Percentiles rank a stretch among this genome's conserved stretches.
phyloP scores from a whole-genome alignment of 2,888 invertebrate species.

The Holacanthella duospinosa region DNA sequence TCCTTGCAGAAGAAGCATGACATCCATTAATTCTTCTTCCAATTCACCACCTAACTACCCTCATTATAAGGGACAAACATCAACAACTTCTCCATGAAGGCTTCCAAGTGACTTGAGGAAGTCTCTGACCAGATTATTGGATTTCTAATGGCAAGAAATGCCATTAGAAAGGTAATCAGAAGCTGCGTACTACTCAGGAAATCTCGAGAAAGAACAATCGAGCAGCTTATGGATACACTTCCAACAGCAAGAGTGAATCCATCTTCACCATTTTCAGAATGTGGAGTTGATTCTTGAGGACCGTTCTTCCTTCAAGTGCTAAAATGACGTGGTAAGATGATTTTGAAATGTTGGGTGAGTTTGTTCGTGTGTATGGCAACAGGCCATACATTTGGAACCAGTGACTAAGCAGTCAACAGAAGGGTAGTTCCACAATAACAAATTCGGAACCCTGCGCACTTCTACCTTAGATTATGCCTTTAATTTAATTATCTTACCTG shows the following conservation, averaged over 20 bases:
- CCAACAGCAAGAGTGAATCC: slow-evolving; percentile 32
- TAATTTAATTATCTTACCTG: too few species aligned
- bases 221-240: slow-evolving; percentile 38
- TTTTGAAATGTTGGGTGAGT: slow-evolving; percentile 36
- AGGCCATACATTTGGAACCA: slow-evolving; percentile 36
- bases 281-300: slow-evolving; percentile 26
- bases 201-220: slow-evolving; percentile 2
- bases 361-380: slow-evolving; percentile 38
- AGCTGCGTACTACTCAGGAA: slow-evolving; percentile 23
- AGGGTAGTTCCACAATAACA: too few species aligned
- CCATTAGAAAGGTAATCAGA: slow-evolving; percentile 2
- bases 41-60: slow-evolving; percentile 5
- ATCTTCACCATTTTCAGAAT: slow-evolving; percentile 32
- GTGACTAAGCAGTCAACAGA: too few species aligned
- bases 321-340: slow-evolving; percentile 18
- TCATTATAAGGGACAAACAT: slow-evolving; percentile 17
- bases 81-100: slow-evolving; percentile 14
- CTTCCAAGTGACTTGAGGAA: slow-evolving; percentile 7
- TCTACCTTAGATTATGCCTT: too few species aligned
- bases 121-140: background rate
- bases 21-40: slow-evolving; percentile 22
- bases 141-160: slow-evolving; percentile 11
- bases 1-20: too few species aligned
- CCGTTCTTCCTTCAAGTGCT: slow-evolving; percentile 21
- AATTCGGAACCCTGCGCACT: too few species aligned